phyloP scores from a whole-genome alignment of 2,113 vertebrate genomes.

The Aramus guarauna region DNA sequence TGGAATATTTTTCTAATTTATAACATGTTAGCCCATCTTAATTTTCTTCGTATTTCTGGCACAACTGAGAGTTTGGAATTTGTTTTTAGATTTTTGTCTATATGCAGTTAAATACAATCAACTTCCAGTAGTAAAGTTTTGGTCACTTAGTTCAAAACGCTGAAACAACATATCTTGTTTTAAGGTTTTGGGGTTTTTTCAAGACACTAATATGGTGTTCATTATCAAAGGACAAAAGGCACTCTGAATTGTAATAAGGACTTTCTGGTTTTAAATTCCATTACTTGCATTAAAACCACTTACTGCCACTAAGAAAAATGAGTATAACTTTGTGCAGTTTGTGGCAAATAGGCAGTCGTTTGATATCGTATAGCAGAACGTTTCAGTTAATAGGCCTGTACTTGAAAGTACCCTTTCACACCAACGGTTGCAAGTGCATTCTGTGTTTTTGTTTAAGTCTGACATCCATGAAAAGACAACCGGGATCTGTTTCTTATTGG shows the following conservation, averaged over 20 bases:
- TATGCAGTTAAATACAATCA: background rate
- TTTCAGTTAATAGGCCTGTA: slow-evolving; percentile 47
- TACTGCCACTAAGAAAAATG: slow-evolving; percentile 54
- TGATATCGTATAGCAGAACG: slow-evolving; percentile 60
- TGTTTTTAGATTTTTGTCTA: background rate
- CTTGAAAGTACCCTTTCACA: slow-evolving; percentile 51
- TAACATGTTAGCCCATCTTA: background rate
- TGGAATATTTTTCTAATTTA: background rate
- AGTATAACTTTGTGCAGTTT: slow-evolving; percentile 52
- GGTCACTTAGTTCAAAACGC: slow-evolving; percentile 14
- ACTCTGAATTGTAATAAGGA: slow-evolving; percentile 51
- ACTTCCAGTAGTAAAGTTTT: slow-evolving; percentile 9
- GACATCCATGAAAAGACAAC: slow-evolving; percentile 47
- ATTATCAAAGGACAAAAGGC: slow-evolving; percentile 61
- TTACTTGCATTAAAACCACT: slow-evolving; percentile 62
- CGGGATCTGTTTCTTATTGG: slow-evolving; percentile 68
- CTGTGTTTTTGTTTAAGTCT: slow-evolving; percentile 49
- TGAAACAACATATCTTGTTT: slow-evolving; percentile 41
- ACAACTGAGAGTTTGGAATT: background rate
- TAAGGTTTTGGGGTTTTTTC: slow-evolving; percentile 44
- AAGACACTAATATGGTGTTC: slow-evolving; percentile 41
- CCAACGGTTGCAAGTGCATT: slow-evolving; percentile 29
- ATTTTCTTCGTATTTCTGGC: background rate
- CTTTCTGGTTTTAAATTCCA: slow-evolving; percentile 61
- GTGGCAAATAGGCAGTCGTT: slow-evolving; percentile 45